phyloP scores from a whole-genome alignment of 1,140 invertebrate species.

The Drosophila subobscura region DNA sequence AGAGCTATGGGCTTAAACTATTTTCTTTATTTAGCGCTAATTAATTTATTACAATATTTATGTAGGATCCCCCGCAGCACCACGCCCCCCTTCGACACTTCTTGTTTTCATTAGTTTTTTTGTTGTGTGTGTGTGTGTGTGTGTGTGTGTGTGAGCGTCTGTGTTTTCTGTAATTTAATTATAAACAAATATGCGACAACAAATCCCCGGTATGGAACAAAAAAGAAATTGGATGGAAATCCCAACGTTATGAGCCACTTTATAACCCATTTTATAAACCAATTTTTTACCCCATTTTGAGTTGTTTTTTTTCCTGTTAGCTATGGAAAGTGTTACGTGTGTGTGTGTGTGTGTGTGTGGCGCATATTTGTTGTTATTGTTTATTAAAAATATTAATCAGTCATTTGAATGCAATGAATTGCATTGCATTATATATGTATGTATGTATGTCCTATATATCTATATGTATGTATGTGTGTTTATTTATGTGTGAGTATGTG shows the following conservation, averaged over 20 bases:
- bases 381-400: constrained; percentile 83
- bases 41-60: constrained; percentile 79
- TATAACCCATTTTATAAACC: constrained; percentile 14
- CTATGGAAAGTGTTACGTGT: constrained; percentile 35
- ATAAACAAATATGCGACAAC: constrained; percentile 77
- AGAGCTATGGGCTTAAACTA: constrained; percentile 54
- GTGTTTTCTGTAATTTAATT: constrained; percentile 72
- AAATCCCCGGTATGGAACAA: constrained; percentile 42
- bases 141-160: background rate
- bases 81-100: constrained; percentile 14
- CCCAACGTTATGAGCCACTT: constrained; percentile 50
- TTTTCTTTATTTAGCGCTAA: constrained; percentile 74
- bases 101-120: constrained; percentile 47
- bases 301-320: constrained; percentile 26
- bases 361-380: constrained; percentile 51
- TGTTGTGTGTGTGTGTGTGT: constrained; percentile 20
- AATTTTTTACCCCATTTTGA: constrained; percentile 25
- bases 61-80: constrained; percentile 25
- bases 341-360: constrained; percentile 22
- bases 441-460: constrained; percentile 5
- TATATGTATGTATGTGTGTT: constrained; percentile 25
- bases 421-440: constrained; percentile 38
- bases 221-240: constrained; percentile 20
- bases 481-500: constrained; percentile 22
- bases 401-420: constrained; percentile 83